Evolutionary conservation across 53 echinoderm and acorn worm genomes (phyloP).

Genomic region (Henricia sp.): DNA sequence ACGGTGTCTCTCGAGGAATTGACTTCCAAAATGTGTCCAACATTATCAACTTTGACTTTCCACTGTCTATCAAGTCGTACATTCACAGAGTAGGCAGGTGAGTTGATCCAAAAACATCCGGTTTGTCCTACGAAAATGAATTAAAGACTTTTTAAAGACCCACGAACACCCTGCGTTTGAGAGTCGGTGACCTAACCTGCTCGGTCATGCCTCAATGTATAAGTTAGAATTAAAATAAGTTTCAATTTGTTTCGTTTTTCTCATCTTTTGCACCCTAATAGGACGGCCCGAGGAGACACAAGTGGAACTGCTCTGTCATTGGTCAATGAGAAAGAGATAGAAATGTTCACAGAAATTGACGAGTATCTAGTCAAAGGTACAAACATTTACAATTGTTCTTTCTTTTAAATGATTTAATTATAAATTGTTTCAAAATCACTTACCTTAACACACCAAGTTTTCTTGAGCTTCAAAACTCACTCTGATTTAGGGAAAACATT

Average conservation of each 20-base stretch:
- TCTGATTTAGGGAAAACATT: too few relatives aligned
- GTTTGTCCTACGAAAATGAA: too few relatives aligned
- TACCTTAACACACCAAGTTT: too few relatives aligned
- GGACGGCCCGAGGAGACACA: constrained; percentile 89
- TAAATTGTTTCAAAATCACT: too few relatives aligned
- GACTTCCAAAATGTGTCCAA: constrained; percentile 98
- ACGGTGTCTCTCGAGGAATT: constrained; percentile 97
- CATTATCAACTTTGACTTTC: constrained; percentile 99
- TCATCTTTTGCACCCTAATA: constrained; percentile 30
- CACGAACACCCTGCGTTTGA: too few relatives aligned
- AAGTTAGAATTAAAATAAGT: neutral
- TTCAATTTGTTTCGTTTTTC: neutral
- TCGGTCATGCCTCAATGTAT: too few relatives aligned
- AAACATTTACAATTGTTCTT: constrained; percentile 1
- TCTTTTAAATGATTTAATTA: too few relatives aligned
- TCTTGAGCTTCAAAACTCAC: too few relatives aligned
- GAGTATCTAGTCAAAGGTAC: constrained; percentile 80
- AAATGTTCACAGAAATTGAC: constrained; percentile 68
- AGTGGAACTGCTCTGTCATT: constrained; percentile 87
- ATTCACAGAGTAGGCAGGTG: constrained; percentile 99
- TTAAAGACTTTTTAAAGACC: too few relatives aligned
- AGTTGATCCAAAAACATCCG: too few relatives aligned
- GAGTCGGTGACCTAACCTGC: too few relatives aligned
- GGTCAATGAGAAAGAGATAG: constrained; percentile 79
- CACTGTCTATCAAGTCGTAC: constrained; percentile 79